Conservation (phyloP, 2,797 vertebrate species). For the Hoplostethus atlanticus region DNA sequence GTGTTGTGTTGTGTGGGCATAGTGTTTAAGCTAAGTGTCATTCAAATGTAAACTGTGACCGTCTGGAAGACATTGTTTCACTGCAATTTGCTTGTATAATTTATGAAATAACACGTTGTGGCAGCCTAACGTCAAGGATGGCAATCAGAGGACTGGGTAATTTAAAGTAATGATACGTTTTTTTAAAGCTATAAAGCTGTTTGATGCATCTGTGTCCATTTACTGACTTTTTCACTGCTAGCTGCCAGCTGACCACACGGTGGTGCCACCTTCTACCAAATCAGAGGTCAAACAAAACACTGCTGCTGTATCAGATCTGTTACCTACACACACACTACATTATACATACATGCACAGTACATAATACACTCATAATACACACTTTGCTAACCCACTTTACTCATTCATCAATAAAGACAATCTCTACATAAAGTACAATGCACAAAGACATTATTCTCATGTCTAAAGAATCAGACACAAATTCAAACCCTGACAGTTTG, state of each 20-base stretch:
- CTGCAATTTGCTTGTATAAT: conserved; percentile 46
- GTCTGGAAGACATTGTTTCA: not conserved
- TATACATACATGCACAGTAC: not conserved
- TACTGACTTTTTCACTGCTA: not conserved
- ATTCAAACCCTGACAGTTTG: too few species aligned
- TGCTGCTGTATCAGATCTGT: too few species aligned
- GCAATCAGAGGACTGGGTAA: not conserved
- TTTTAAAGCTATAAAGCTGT: not conserved
- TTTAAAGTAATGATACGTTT: conserved; percentile 18
- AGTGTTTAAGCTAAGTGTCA: conserved; percentile 7
- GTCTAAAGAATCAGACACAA: not conserved
- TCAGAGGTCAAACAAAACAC: not conserved
- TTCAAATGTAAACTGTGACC: conserved; percentile 27
- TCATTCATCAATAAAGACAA: not conserved
- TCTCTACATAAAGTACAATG: not conserved
- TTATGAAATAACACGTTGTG: conserved; percentile 53
- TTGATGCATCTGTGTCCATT: not conserved
- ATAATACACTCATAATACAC: not conserved
- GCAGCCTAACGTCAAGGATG: not conserved
- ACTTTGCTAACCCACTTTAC: not conserved
- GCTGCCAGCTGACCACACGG: conserved; percentile 32
- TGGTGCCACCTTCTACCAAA: conserved; percentile 46
- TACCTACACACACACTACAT: not conserved
- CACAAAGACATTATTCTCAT: not conserved
- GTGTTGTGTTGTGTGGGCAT: not conserved